A percentile compares a stretch with the other conserved stretches of the same genome.
Evolutionary conservation across 2,797 vertebrate species (phyloP).

Genomic region (Rachycentron canadum): DNA sequence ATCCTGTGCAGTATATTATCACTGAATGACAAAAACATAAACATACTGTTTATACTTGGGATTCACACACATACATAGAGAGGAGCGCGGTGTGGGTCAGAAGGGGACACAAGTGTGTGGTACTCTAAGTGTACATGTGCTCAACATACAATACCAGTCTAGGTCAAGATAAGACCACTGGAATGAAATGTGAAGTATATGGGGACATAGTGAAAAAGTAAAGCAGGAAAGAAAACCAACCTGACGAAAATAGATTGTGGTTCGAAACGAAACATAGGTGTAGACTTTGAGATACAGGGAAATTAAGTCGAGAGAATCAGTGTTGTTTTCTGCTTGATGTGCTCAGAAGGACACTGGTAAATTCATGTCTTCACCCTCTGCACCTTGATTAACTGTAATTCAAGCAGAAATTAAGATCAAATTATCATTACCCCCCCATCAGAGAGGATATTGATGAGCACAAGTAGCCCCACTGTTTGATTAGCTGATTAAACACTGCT

Average conservation of each 20-base stretch:
- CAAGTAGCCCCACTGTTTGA: conserved; percentile 50
- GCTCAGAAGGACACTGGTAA: conserved; percentile 15
- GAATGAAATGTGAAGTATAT: background rate
- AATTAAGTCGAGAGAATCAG: background rate
- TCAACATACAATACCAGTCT: background rate
- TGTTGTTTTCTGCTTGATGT: background rate
- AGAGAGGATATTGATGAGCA: conserved; percentile 36
- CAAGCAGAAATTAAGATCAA: conserved; percentile 38
- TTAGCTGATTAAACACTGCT: conserved; percentile 60
- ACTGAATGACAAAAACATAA: background rate
- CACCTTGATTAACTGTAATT: conserved; percentile 43
- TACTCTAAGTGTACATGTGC: background rate
- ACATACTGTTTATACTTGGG: background rate
- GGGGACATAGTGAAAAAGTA: background rate
- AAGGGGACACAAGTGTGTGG: background rate
- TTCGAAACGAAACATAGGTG: background rate
- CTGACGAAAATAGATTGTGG: background rate
- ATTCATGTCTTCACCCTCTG: conserved; percentile 11
- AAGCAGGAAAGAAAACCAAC: background rate
- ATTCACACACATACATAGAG: background rate
- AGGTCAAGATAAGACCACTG: background rate
- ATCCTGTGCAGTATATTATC: background rate
- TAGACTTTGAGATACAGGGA: too few relatives aligned
- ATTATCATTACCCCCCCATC: conserved; percentile 35
- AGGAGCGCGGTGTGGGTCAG: background rate